Evolutionary conservation across 2,113 vertebrate species (phyloP).

Genomic region (Aix galericulata): DNA sequence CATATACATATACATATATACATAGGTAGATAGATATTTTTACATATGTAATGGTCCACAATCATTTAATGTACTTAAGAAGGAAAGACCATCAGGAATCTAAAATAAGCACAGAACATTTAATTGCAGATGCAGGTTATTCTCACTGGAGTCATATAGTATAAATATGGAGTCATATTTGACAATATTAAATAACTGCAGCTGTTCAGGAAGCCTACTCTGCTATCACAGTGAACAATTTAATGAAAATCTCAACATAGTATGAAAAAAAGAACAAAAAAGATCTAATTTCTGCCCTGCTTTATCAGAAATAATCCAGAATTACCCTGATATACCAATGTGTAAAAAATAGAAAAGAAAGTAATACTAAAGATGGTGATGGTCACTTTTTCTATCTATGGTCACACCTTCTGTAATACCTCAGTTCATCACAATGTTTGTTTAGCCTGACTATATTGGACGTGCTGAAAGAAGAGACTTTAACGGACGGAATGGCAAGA

Average conservation of each 20-base stretch:
- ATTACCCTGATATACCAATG: neutral
- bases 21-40: no score
- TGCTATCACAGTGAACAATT: neutral
- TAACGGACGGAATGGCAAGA: accelerated
- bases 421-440: neutral
- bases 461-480: neutral
- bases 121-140: neutral
- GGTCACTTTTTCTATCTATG: neutral
- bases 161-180: neutral
- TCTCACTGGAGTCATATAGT: neutral
- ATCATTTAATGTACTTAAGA: neutral
- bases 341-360: neutral
- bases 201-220: neutral
- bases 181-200: neutral
- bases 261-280: neutral
- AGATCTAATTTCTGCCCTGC: neutral
- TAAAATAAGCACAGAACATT: neutral
- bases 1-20: no score
- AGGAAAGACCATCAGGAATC: neutral
- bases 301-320: neutral
- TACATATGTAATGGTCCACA: neutral
- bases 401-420: neutral
- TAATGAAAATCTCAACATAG: neutral
- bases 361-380: neutral
- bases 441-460: neutral